These are phyloP conservation scores for Chaunax sp. DNA, from an alignment of 2,797 vertebrate species.

Conservation along the genomic window DNA sequence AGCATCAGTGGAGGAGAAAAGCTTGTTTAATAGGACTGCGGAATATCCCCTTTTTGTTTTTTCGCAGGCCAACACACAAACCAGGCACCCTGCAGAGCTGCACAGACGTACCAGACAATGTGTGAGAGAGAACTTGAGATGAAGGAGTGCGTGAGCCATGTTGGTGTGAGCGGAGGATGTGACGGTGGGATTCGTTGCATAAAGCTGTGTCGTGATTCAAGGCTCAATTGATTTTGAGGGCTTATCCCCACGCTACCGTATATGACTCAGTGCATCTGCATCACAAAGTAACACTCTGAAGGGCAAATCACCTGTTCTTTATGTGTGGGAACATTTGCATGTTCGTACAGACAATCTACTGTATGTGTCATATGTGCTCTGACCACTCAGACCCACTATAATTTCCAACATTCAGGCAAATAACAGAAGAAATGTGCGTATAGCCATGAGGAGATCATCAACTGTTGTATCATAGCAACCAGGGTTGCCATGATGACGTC, in stretches of 20 bases:
- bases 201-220: conserved; percentile 55
- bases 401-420: no score
- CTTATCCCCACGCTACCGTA: not conserved
- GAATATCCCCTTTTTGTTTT: conserved; percentile 21
- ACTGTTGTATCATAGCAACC: no score
- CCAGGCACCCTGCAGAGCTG: conserved; percentile 6
- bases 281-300: conserved; percentile 28
- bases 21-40: conserved; percentile 31
- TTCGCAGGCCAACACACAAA: no score
- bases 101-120: conserved; percentile 9
- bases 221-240: not conserved
- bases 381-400: no score
- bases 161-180: conserved; percentile 31
- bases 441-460: no score
- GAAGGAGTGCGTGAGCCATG: conserved; percentile 40
- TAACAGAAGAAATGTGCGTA: no score
- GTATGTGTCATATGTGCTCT: no score
- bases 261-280: conserved; percentile 55
- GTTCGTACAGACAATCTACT: not conserved
- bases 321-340: no score
- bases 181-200: conserved; percentile 10
- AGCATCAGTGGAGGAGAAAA: conserved; percentile 31
- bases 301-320: conserved; percentile 1
- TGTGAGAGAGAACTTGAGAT: conserved; percentile 27
- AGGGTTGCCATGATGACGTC: no score